phyloP scores from a whole-genome alignment of 2,888 invertebrate genomes.

The Neoascia interrupta region DNA sequence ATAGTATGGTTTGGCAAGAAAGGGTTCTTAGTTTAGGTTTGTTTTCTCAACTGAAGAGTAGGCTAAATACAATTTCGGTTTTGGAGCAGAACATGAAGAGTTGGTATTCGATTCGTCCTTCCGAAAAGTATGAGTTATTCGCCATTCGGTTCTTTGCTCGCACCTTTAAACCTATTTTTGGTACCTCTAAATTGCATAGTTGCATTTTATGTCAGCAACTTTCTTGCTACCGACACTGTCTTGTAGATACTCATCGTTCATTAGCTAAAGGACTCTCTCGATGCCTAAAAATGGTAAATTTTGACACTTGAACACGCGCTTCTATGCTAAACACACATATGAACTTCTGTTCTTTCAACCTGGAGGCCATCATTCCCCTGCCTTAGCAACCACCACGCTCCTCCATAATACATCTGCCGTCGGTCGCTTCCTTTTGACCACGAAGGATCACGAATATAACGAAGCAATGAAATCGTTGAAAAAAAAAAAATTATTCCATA shows the following conservation, averaged over 20 bases:
- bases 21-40: no score
- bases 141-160: no score
- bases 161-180: no score
- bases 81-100: no score
- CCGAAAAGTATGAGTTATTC: no score
- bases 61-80: no score
- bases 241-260: slow-evolving; percentile 22
- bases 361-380: background rate
- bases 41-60: no score
- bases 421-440: slow-evolving; percentile 1
- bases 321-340: slow-evolving; percentile 50
- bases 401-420: slow-evolving; percentile 42
- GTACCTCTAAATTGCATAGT: no score
- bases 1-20: no score
- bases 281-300: slow-evolving; percentile 27
- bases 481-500: slow-evolving; percentile 9
- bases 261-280: slow-evolving; percentile 10
- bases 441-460: slow-evolving; percentile 12
- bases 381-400: background rate
- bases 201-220: no score
- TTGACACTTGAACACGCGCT: slow-evolving; percentile 62
- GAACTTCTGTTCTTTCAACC: slow-evolving; percentile 9
- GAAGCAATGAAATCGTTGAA: background rate
- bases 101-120: no score
- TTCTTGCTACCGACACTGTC: background rate